Conservation (phyloP, 2,113 vertebrate species). For the Chroicocephalus ridibundus region DNA sequence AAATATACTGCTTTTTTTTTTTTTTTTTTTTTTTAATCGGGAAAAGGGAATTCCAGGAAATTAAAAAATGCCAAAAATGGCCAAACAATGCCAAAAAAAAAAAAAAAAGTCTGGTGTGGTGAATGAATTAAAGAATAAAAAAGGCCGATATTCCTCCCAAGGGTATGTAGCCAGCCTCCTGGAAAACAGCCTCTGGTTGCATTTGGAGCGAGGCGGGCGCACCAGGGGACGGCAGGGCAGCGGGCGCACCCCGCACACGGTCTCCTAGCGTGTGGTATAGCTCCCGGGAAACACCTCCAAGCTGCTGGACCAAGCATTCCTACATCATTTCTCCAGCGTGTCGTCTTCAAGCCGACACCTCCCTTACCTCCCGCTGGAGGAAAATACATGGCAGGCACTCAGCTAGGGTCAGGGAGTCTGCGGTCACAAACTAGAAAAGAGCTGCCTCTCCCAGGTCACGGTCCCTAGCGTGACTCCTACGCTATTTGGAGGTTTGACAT, state of each 20-base stretch:
- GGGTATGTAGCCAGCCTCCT: neutral
- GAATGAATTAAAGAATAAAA: neutral
- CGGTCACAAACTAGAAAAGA: neutral
- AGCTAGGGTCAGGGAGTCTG: neutral
- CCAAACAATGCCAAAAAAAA: neutral
- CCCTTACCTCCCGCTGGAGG: neutral
- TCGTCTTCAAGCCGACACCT: neutral
- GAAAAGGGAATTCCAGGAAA: neutral
- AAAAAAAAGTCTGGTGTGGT: neutral
- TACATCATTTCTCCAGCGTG: neutral
- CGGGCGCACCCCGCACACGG: neutral
- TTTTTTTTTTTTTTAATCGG: neutral
- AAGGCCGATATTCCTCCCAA: neutral
- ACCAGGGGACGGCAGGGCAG: accelerated
- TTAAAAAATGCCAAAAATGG: neutral
- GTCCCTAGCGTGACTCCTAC: neutral
- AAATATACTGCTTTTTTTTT: neutral
- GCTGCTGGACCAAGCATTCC: neutral
- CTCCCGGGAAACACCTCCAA: neutral
- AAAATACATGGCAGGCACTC: neutral
- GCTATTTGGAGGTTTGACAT: neutral
- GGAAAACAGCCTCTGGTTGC: neutral
- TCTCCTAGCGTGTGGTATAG: accelerated
- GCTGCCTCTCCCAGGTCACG: neutral
- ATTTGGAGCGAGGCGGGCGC: neutral